Evolutionary conservation across 2,888 invertebrate genomes (phyloP), one percentile per base, ranked within the genome.

Genomic region (Aphodius sticticus): DNA sequence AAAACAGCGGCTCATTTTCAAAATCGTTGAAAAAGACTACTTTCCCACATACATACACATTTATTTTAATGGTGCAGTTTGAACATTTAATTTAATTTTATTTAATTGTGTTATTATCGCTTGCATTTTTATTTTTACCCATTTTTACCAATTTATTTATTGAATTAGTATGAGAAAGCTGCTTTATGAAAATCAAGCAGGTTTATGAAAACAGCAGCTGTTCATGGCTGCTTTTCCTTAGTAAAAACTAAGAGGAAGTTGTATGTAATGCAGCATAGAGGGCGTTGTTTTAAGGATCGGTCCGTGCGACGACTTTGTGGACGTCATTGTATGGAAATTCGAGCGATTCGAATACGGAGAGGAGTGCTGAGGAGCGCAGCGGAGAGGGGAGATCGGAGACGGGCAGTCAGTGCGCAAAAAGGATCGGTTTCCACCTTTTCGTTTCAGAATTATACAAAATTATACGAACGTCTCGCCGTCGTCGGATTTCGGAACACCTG

Each of bases 401-500:
- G 6, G 53, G 12, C 9, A 53, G 53, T 5, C n/a, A 7, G 38
- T 14, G 16, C 37, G 53, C 53, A 76, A 76, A 76, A 37, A 37
- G 53, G 53, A 15, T 37, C n/a, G 37, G 12, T 76, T 38, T 76
- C n/a, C 16, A n/a, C 76, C 76, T 38, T 76, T 76, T 15, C 71
- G 38, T 12, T 26, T n/a, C 26, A 53, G 12, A 53, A 53, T 53
- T 53, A 26, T 26, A 26, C 53, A 12, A 53, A 53, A 5, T 53
- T 53, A 53, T 53, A 53, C 53, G 53, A 12, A 53, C 53, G 53
- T 9, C 53, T 53, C 53, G 53, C 9, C 53, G 53, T 12, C 9
- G 7, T 3, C 53, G 53, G 12, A 53, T 53, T 53, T 53, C 12
- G 53, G 53, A 53, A 53, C 53, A 53, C 53, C 53, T 53, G 53